Evolutionary conservation across 1,140 invertebrate genomes (phyloP).

Genomic region (Diabrotica undecimpunctata): DNA sequence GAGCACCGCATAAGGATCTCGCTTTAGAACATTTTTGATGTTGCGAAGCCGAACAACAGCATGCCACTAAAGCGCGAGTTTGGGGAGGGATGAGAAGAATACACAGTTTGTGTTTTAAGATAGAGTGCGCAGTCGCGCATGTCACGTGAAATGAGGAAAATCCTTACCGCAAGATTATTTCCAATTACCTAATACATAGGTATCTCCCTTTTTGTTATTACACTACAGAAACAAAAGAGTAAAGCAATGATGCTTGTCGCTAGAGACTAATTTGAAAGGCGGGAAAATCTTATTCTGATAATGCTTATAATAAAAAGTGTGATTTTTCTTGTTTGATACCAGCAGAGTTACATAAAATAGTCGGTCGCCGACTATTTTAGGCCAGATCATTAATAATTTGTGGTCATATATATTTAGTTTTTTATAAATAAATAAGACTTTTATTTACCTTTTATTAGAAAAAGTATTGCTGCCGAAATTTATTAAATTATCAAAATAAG

Average conservation of each 20-base stretch:
- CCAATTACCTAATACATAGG: conserved; percentile 16
- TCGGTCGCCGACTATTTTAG: too few species aligned
- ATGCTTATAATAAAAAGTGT: too few species aligned
- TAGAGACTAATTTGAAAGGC: background rate
- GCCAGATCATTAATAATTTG: too few species aligned
- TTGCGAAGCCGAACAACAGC: conserved; percentile 1
- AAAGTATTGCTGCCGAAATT: too few species aligned
- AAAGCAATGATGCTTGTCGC: background rate
- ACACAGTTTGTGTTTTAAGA: conserved; percentile 14
- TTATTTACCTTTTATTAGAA: too few species aligned
- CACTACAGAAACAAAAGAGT: background rate
- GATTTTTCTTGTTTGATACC: too few species aligned
- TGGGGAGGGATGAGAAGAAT: conserved; percentile 6
- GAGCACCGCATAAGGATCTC: conserved; percentile 9
- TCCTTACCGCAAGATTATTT: conserved; percentile 15
- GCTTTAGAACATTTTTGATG: conserved; percentile 12
- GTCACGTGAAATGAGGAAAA: conserved; percentile 9
- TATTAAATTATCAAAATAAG: too few species aligned
- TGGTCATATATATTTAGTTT: too few species aligned
- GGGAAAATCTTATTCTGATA: too few species aligned
- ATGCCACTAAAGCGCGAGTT: conserved; percentile 13
- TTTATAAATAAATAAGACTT: too few species aligned
- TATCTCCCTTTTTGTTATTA: conserved; percentile 1
- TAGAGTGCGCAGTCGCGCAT: conserved; percentile 21
- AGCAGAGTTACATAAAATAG: too few species aligned